These are phyloP conservation scores for Chionoecetes opilio DNA, from an alignment of 1,140 invertebrate species.

Conservation along the genomic window DNA sequence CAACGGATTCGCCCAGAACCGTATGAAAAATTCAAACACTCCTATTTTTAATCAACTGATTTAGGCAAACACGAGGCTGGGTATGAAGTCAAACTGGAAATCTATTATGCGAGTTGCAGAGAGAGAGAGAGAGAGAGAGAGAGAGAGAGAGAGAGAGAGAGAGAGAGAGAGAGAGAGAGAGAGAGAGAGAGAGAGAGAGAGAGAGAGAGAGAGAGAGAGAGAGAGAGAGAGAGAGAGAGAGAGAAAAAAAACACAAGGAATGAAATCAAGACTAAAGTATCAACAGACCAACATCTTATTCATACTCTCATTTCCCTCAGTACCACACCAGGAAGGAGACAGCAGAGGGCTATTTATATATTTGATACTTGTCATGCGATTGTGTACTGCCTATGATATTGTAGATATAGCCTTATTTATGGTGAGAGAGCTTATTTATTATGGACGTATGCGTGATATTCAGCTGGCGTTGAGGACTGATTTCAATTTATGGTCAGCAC, in stretches of 20 bases:
- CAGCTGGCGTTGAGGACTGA: too few species aligned
- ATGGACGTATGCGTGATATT: too few species aligned
- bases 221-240: not conserved
- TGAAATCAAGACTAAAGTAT: not conserved
- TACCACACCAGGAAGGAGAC: too few species aligned
- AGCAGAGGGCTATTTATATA: too few species aligned
- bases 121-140: not conserved
- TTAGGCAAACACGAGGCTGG: slow-evolving; percentile 15
- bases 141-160: not conserved
- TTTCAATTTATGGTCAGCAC: too few species aligned
- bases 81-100: slow-evolving; percentile 18
- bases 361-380: too few species aligned
- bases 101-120: not conserved
- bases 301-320: too few species aligned
- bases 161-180: slow-evolving; percentile 23
- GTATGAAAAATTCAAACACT: slow-evolving; percentile 30
- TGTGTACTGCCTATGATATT: too few species aligned
- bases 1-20: slow-evolving; percentile 2
- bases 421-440: too few species aligned
- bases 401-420: too few species aligned
- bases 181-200: slow-evolving; percentile 55
- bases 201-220: slow-evolving; percentile 53
- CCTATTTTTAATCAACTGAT: slow-evolving; percentile 30
- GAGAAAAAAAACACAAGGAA: too few species aligned
- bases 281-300: not conserved